Evolutionary conservation across 2,888 invertebrate genomes (phyloP).

Genomic region (Heteromyza rotundicornis): DNA sequence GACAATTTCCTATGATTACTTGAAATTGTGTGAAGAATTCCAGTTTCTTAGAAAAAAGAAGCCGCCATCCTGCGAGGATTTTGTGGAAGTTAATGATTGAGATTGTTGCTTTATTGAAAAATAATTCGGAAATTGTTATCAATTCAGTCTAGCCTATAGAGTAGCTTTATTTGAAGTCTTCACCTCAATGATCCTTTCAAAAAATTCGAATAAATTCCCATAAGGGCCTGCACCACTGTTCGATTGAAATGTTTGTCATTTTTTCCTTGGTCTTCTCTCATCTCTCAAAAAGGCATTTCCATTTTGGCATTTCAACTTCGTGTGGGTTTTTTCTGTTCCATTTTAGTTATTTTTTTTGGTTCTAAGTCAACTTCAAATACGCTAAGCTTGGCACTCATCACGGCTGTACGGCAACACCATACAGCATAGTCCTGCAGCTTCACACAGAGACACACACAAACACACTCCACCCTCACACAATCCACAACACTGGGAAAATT

Average conservation of each 20-base stretch:
- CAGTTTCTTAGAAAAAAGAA: no score
- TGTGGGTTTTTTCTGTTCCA: not conserved
- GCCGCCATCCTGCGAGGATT: no score
- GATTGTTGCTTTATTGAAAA: no score
- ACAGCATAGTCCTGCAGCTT: no score
- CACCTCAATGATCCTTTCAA: not conserved
- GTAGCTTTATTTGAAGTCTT: no score
- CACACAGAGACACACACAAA: not conserved
- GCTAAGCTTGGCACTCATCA: constrained; percentile 32
- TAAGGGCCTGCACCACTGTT: not conserved
- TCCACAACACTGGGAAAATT: constrained; percentile 19
- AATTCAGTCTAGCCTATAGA: no score
- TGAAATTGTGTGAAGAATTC: no score
- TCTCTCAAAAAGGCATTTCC: not conserved
- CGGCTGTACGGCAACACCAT: constrained; percentile 21
- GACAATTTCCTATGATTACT: no score
- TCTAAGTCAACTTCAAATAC: constrained; percentile 27
- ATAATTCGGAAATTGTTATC: no score
- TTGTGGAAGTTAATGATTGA: no score
- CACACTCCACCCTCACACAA: no score
- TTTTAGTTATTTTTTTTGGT: no score
- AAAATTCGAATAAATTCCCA: not conserved
- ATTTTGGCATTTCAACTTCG: not conserved
- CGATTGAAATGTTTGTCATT: not conserved
- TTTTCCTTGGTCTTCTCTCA: not conserved